Base-by-base conservation (phyloP, 2,797 vertebrate species). In the Acipenser transmontanus region DNA sequence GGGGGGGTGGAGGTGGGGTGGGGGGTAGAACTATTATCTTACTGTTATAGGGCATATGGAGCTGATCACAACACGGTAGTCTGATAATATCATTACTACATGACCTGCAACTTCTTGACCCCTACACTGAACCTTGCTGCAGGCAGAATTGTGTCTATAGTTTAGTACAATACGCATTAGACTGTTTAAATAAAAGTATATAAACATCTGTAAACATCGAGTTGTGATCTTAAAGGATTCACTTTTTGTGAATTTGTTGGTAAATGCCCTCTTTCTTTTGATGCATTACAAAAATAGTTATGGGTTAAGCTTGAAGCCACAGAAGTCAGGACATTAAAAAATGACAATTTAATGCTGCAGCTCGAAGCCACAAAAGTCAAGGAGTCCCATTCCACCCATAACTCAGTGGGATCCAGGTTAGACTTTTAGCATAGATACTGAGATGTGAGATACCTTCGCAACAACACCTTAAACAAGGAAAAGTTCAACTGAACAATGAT, bases 181-280 rank as follows among this genome's bases (percentile, higher is more conserved):
- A 67, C 34, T 34, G 34, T 34, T 34, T 34, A 34, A 34, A 34
- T 34, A 17, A 17, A 47, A 20, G 13, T 11, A 50, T 50, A 17
- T 17, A 17, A 17, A 17, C 14, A 17, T 51, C 49, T 61, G 9
- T 20, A 51, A 59, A 61, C 66, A 67, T 68, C 49, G 59, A 47
- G 63, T 57, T 62, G 57, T 62, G 71, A 83, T 81, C 80, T 80
- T 47, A 70, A 64, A 66, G 72, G 73, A 79, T 84, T 74, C 77
- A 61, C 52, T 66, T 59, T 70, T 76, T 71, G 77, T 73, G 68
- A 81, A 72, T 69, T 14, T 65, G 72, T 67, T 77, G 72, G 73
- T 82, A 80, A 83, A 79, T 67, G 71, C 57, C 72, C 34, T 34
- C 80, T 79, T 82, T 79, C 79, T 70, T 74, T 77, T 56, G 72